Evolutionary conservation across 2,113 vertebrate species (phyloP).

Genomic region (Monarcha castaneiventris): DNA sequence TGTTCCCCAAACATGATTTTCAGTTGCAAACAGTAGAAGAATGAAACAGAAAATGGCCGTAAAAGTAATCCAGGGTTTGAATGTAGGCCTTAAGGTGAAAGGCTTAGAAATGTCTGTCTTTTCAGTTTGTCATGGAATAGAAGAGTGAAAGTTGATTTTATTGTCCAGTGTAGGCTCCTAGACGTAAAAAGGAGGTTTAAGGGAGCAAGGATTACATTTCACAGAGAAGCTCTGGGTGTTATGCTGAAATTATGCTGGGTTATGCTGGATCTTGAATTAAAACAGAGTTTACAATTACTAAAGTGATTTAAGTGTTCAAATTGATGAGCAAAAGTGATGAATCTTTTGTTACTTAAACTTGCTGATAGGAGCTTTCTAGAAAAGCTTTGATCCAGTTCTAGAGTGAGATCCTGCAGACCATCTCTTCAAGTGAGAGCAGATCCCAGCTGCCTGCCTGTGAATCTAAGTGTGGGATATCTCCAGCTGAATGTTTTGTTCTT

Average conservation of each 20-base stretch:
- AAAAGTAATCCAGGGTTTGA: not conserved
- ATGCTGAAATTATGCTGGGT: not conserved
- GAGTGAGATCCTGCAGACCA: not conserved
- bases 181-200: not conserved
- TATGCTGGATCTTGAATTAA: not conserved
- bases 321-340: not conserved
- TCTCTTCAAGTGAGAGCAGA: not conserved
- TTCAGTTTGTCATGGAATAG: not conserved
- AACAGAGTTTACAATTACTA: not conserved
- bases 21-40: not conserved
- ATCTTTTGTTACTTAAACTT: not conserved
- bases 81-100: not conserved
- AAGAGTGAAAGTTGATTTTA: not conserved
- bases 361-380: not conserved
- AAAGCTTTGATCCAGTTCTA: not conserved
- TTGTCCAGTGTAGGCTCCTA: not conserved
- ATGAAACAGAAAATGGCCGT: not conserved
- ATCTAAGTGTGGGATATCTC: not conserved
- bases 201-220: not conserved
- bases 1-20: not conserved
- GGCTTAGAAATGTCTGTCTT: not conserved
- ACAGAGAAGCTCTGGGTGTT: not conserved
- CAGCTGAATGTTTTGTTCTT: not conserved
- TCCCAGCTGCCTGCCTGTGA: not conserved
- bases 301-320: rapidly evolving